These are phyloP conservation scores for Unio delphinus DNA, from an alignment of 2,888 invertebrate genomes.

Conservation along the genomic window DNA sequence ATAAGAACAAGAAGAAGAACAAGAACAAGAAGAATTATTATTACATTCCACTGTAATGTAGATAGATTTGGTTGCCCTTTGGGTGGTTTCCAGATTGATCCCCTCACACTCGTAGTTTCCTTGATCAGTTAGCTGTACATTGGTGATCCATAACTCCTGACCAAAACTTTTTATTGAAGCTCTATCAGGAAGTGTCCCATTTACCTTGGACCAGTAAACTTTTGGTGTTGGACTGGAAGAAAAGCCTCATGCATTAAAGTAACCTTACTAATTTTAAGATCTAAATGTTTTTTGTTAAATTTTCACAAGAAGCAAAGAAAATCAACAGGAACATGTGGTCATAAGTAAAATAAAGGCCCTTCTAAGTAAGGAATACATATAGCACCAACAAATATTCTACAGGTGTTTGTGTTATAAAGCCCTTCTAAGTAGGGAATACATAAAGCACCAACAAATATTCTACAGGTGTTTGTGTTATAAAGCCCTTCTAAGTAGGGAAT, in stretches of 20 bases:
- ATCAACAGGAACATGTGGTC: too few species aligned
- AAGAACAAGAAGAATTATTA: constrained; percentile 25
- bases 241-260: neutral
- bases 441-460: too few species aligned
- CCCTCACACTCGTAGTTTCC: constrained; percentile 91
- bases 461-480: too few species aligned
- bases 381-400: too few species aligned
- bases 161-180: constrained; percentile 86
- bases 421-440: too few species aligned
- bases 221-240: constrained; percentile 87
- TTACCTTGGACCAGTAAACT: constrained; percentile 92
- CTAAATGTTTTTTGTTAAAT: too few species aligned
- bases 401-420: too few species aligned
- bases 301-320: neutral
- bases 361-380: too few species aligned
- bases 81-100: constrained; percentile 54
- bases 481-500: too few species aligned
- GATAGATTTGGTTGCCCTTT: constrained; percentile 68
- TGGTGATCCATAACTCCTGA: constrained; percentile 81
- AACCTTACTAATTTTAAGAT: neutral
- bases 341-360: too few species aligned
- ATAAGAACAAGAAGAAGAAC: too few species aligned
- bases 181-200: constrained; percentile 75
- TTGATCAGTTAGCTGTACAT: constrained; percentile 79
- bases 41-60: constrained; percentile 70